Evolutionary conservation across 2,888 invertebrate species (phyloP).

Genomic region (Cheilosia urbana): DNA sequence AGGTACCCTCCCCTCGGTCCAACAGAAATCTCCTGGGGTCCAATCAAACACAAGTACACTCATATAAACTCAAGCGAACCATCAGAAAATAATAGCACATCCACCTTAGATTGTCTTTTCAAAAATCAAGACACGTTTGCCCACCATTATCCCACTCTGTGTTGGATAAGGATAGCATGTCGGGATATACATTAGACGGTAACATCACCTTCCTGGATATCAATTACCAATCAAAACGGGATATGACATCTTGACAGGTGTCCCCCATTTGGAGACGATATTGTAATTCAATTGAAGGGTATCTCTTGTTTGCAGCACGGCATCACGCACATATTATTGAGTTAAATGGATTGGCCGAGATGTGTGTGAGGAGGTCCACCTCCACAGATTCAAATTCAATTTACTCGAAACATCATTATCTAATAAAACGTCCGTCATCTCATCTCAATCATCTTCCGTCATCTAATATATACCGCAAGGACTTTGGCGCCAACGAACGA

Average conservation of each 20-base stretch:
- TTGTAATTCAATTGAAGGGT: constrained; percentile 65
- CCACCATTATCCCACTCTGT: neutral
- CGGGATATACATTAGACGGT: constrained; percentile 6
- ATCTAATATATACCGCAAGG: constrained; percentile 32
- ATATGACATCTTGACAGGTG: constrained; percentile 70
- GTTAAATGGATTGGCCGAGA: constrained; percentile 16
- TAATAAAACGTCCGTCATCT: constrained; percentile 57
- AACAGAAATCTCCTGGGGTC: too few species aligned
- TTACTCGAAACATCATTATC: constrained; percentile 60
- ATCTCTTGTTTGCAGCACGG: constrained; percentile 18
- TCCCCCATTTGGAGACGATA: constrained; percentile 37
- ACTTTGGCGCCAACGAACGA: neutral
- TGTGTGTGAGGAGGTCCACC: neutral
- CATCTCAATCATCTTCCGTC: constrained; percentile 43
- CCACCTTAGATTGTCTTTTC: too few species aligned
- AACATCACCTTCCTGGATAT: constrained; percentile 39
- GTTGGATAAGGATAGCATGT: neutral
- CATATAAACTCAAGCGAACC: too few species aligned
- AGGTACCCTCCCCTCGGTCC: too few species aligned
- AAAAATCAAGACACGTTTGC: neutral
- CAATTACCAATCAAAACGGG: constrained; percentile 63
- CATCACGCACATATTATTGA: constrained; percentile 41
- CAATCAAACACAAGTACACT: too few species aligned
- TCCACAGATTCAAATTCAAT: constrained; percentile 53
- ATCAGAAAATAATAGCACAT: too few species aligned